phyloP scores from a whole-genome alignment of 1,140 invertebrate genomes.

The Marisa cornuarietis region DNA sequence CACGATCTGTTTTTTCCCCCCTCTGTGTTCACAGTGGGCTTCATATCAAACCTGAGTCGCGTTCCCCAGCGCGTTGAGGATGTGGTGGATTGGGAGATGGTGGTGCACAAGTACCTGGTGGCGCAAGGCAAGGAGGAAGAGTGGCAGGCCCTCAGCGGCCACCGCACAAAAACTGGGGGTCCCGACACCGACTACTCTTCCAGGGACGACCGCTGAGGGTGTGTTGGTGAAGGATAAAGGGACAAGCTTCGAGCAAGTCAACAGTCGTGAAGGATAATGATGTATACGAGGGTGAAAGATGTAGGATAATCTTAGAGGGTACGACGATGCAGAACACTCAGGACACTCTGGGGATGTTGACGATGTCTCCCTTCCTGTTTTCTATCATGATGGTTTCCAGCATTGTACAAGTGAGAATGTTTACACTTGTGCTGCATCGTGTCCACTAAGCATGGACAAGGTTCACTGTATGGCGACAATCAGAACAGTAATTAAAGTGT shows the following conservation, averaged over 20 bases:
- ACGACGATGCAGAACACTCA: no score
- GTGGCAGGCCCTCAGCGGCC: conserved; percentile 17
- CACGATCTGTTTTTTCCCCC: no score
- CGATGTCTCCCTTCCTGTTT: no score
- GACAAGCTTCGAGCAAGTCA: not conserved
- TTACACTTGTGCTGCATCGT: no score
- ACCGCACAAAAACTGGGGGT: conserved; percentile 9
- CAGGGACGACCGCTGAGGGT: conserved; percentile 11
- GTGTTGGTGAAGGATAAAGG: not conserved
- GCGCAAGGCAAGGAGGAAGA: conserved; percentile 71
- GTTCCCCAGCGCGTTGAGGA: conserved; percentile 76
- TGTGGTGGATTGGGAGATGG: conserved; percentile 89
- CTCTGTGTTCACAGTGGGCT: conserved; percentile 67
- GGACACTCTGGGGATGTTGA: no score
- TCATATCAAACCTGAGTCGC: conserved; percentile 60
- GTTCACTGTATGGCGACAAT: no score
- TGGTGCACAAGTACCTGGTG: conserved; percentile 87
- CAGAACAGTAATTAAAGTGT: no score
- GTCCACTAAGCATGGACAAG: no score
- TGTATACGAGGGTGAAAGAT: no score
- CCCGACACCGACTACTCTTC: conserved; percentile 11
- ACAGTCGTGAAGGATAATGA: not conserved
- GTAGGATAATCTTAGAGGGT: no score
- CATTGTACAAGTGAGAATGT: no score
- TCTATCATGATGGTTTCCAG: no score